phyloP scores from a whole-genome alignment of 92 coral and sea anemone genomes.

The Hydrozoanthus gracilis region DNA sequence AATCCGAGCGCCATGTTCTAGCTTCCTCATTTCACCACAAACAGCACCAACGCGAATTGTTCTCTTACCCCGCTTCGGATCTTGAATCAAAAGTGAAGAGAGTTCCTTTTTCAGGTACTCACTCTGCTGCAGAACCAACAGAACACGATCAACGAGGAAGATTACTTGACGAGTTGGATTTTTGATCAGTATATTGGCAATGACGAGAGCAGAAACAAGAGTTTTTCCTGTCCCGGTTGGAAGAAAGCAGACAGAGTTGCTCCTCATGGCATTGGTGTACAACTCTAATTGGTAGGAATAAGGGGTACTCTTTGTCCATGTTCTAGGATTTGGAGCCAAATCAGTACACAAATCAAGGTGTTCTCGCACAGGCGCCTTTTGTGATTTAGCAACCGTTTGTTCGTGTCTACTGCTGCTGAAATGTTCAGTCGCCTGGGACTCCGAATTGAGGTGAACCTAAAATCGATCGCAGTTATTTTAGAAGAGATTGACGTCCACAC shows the following conservation, averaged over 20 bases:
- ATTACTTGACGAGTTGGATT: constrained; percentile 93
- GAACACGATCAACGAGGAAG: constrained; percentile 89
- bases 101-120: constrained; percentile 83
- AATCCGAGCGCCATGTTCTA: constrained; percentile 80
- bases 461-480: constrained; percentile 25
- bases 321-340: constrained; percentile 6
- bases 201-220: constrained; percentile 78
- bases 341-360: constrained; percentile 66
- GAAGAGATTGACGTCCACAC: no score
- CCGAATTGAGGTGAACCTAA: constrained; percentile 85
- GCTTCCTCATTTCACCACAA: constrained; percentile 89
- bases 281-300: constrained; percentile 80
- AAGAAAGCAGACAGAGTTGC: constrained; percentile 84
- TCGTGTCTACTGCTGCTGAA: constrained; percentile 93
- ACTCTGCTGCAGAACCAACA: constrained; percentile 87
- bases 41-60: constrained; percentile 90
- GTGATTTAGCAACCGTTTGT: constrained; percentile 89
- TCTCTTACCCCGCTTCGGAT: constrained; percentile 47
- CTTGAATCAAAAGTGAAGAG: constrained; percentile 52
- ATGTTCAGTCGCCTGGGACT: constrained; percentile 93
- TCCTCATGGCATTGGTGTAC: constrained; percentile 78
- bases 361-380: constrained; percentile 72
- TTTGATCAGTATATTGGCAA: constrained; percentile 74
- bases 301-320: constrained; percentile 73
- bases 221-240: constrained; percentile 97